A percentile compares a stretch with the other conserved stretches of the same genome.
Evolutionary conservation across 2,888 invertebrate genomes (phyloP).

Genomic region (Microchrysa polita): DNA sequence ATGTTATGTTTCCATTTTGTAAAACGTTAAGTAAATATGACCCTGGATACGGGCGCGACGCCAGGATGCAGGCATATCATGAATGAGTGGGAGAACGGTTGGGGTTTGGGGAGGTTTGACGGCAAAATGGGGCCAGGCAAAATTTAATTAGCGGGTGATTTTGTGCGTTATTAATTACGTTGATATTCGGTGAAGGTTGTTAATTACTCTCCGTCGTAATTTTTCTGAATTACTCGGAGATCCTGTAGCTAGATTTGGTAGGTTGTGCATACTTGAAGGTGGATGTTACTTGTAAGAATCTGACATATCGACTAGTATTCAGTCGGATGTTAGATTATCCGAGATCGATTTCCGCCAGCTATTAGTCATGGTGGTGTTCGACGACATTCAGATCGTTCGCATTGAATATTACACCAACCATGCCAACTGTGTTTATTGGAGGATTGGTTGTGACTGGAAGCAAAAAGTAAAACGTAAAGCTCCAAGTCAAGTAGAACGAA

Average conservation of each 20-base stretch:
- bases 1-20: slow-evolving; percentile 51
- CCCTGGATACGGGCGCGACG: slow-evolving; percentile 37
- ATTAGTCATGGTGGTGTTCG: no score
- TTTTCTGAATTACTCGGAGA: no score
- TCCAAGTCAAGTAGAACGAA: slow-evolving; percentile 54
- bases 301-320: no score
- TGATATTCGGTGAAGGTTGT: slow-evolving; percentile 32
- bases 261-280: no score
- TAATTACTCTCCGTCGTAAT: slow-evolving; percentile 16
- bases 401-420: background rate
- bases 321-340: no score
- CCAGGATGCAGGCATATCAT: background rate
- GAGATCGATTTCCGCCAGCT: no score
- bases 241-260: no score
- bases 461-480: slow-evolving; percentile 58
- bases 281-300: no score
- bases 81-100: background rate
- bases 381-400: slow-evolving; percentile 9
- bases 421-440: slow-evolving; percentile 60
- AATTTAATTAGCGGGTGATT: slow-evolving; percentile 42
- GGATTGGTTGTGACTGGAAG: slow-evolving; percentile 59
- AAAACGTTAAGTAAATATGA: slow-evolving; percentile 51
- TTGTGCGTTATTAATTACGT: slow-evolving; percentile 38
- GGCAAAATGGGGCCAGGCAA: background rate
- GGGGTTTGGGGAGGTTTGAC: background rate